phyloP scores from a whole-genome alignment of 2,797 vertebrate genomes.

The Poliocrania exsul region DNA sequence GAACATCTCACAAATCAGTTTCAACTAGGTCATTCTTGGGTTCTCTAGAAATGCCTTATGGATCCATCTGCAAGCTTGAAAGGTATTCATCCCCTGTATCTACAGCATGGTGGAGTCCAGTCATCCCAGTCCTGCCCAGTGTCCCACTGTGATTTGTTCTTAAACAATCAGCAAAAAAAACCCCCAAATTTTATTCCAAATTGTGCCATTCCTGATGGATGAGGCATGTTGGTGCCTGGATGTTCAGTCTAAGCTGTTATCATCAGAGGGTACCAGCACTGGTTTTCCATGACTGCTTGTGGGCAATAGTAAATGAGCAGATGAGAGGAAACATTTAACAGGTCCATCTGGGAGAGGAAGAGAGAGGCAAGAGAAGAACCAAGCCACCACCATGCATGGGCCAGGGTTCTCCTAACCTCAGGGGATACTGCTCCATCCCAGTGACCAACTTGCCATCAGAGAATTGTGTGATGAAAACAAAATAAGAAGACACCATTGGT shows the following conservation, averaged over 20 bases:
- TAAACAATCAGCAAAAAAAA: neutral
- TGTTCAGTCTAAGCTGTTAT: neutral
- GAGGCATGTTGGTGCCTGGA: neutral
- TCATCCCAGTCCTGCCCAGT: neutral
- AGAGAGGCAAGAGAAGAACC: neutral
- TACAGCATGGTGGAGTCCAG: neutral
- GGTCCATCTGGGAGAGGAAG: neutral
- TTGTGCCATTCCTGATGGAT: neutral
- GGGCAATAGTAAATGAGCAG: neutral
- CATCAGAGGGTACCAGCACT: neutral
- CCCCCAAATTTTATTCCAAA: neutral
- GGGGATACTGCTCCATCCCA: neutral
- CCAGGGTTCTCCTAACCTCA: neutral
- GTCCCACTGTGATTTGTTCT: neutral
- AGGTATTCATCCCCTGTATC: neutral
- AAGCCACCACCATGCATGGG: neutral
- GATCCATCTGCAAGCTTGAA: neutral
- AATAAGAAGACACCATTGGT: neutral
- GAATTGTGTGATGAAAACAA: neutral
- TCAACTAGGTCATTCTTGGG: neutral
- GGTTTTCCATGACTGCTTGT: neutral
- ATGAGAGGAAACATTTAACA: neutral
- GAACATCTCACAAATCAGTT: neutral
- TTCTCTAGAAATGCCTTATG: neutral
- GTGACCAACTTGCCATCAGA: neutral